Evolutionary conservation across 2,888 invertebrate genomes (phyloP).

Genomic region (Entomobrya multifasciata): DNA sequence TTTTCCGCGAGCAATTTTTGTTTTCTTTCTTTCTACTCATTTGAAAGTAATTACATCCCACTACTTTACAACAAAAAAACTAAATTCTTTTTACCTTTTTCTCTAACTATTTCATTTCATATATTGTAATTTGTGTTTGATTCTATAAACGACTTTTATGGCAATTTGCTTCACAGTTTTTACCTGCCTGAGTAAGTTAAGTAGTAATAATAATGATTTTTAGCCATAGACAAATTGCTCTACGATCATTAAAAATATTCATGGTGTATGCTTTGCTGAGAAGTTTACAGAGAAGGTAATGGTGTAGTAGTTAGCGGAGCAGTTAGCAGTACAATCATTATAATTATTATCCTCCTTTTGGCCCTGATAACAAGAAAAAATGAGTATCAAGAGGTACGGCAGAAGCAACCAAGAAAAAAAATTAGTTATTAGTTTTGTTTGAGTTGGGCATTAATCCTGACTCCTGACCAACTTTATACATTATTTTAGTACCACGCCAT

Average conservation of each 20-base stretch:
- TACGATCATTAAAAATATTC: no score
- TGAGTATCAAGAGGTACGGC: no score
- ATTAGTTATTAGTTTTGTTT: no score
- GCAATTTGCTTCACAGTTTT: constrained; percentile 3
- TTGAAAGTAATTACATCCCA: constrained; percentile 32
- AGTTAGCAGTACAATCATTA: background rate
- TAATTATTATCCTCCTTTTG: background rate
- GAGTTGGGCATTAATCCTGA: no score
- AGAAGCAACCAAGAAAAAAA: no score
- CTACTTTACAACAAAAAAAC: no score
- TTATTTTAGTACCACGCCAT: no score
- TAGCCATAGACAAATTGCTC: background rate
- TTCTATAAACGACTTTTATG: constrained; percentile 40
- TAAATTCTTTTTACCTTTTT: background rate
- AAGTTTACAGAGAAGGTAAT: no score
- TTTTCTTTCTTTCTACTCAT: background rate
- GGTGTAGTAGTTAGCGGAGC: no score
- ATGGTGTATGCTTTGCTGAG: no score
- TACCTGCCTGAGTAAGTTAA: background rate
- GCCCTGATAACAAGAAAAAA: background rate
- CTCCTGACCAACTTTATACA: no score
- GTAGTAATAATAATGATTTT: no score
- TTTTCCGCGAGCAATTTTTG: background rate
- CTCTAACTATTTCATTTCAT: background rate
- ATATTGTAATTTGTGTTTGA: constrained; percentile 9